Evolutionary conservation across 2,888 invertebrate species (phyloP), one percentile per base, ranked within the genome.

Genomic region (Rhopalosiphum nymphaeae): DNA sequence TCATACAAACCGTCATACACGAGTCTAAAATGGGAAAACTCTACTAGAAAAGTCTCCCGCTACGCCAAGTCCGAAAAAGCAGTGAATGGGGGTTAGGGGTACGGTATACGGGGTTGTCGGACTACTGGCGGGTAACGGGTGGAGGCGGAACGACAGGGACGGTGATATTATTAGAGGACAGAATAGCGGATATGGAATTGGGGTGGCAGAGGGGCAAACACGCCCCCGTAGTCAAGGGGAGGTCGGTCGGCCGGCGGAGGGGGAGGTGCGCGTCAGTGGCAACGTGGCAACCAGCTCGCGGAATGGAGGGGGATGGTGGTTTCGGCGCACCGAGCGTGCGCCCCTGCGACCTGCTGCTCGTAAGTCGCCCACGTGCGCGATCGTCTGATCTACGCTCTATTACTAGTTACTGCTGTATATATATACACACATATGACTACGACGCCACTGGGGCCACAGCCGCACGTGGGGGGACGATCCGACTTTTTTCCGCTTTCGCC

Each of bases 211-310:
- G 36, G 86, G 86, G 49, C 91, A 85, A 90, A 94, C 94, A 94
- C 94, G 94, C 94, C 94, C 90, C 94, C 94, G 91, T 94, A 84
- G 94, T 94, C 94, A 91, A 94, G 94, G 91, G 90, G 91, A 57
- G 86, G 91, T 91, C 67, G 88, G 53, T n/a, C 49, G 42, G 78
- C 9, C 36, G 26, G 87, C 26, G 36, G 85, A 25, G 26, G 16
- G 21, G 44, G 36, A 13, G 46, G n/a, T 9, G 86, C n/a, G 25
- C 36, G 13, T 78, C 78, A 78, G 78, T 78, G 57, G 11, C 26
- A 44, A 10, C 46, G 46, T 44, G 56, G 42, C 1, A 5, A 11
- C 13, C 44, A 11, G 85, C 53, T 85, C 44, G 36, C 7, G 53
- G n/a, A 3, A 10, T 0, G 46, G 36, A 29, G 84, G 44, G 36